Base-by-base conservation (phyloP, 2,888 invertebrate species). In the Griposia aprilina region DNA sequence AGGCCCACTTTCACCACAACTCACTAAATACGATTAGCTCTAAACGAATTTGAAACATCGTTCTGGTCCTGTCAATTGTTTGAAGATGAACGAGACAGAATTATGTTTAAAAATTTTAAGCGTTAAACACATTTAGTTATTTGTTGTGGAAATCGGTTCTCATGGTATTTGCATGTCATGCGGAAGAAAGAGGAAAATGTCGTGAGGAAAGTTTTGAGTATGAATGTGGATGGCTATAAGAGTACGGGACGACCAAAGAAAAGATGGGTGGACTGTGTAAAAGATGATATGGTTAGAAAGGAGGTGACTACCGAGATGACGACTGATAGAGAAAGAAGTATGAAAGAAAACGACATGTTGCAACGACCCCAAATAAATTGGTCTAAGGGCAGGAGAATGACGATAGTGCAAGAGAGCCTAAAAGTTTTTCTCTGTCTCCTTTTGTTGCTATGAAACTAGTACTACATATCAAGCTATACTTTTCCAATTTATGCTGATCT, bases 371-470 rank as follows among this genome's bases (percentile, higher is more conserved):
- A 36, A 36, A 36, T 36, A 36, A 36, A 36, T 36, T 3, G 30
- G 30, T 1, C 1, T 36, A 36, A 3, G 1, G 30, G 30, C 30
- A 36, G 26, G 26, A 26, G 57, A 6, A 15, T n/a, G 6, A 7
- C 15, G 15, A 26, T 15, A 20, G 62, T 62, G 36, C 20, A 36
- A 20, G 36, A 11, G 11, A 11, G 11, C 62, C 36, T 23, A 10
- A 70, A 62, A 63, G 10, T 17, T 50, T 63, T 45, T 70, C 26
- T 48, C 63, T 74, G 71, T 71, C 60, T n/a, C 26, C 45, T 23
- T 55, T 75, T 74, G 73, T 79, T 75, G 60, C 48, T 62, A 45
- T 70, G 65, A 74, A 75, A 69, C 26, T 74, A 62, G 26, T 15
- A 59, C 26, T n/a, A n/a, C n/a, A n/a, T n/a, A n/a, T n/a, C n/a